These are phyloP conservation scores for Drosophila koepferae DNA, from an alignment of 2,888 invertebrate species.

Conservation along the genomic window DNA sequence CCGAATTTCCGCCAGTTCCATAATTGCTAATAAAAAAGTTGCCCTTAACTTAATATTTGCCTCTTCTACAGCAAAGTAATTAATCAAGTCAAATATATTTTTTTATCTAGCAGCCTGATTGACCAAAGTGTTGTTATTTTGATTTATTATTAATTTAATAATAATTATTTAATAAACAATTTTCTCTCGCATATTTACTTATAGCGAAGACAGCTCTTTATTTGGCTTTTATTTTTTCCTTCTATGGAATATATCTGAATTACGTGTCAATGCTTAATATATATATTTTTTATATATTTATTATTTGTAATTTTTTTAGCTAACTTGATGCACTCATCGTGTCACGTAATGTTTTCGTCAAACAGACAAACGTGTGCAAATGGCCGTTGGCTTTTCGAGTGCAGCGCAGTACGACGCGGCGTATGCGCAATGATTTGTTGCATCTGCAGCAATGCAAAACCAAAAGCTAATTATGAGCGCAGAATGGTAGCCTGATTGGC, in stretches of 20 bases:
- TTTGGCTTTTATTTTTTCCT: background rate
- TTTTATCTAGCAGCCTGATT: no score
- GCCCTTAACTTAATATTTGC: background rate
- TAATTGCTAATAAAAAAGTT: background rate
- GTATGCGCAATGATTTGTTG: slow-evolving; percentile 44
- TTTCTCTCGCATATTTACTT: background rate
- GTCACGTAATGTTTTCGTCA: slow-evolving; percentile 66
- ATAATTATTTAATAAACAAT: no score
- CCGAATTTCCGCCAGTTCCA: background rate
- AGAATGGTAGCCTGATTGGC: background rate
- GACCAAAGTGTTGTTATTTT: background rate
- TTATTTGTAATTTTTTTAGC: background rate
- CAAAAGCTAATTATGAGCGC: background rate
- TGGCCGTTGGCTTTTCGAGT: slow-evolving; percentile 37
- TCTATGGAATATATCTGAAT: slow-evolving; percentile 4
- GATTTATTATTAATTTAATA: no score
- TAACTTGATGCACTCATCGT: slow-evolving; percentile 49
- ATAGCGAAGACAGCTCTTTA: no score
- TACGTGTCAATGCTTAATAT: slow-evolving; percentile 44
- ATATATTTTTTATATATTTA: background rate
- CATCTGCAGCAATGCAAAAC: slow-evolving; percentile 9
- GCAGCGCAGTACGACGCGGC: slow-evolving; percentile 17
- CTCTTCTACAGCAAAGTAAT: background rate
- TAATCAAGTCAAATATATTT: background rate
- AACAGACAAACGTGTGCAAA: slow-evolving; percentile 67